phyloP scores from a whole-genome alignment of 2,113 vertebrate genomes.

The Budorcas taxicolor region DNA sequence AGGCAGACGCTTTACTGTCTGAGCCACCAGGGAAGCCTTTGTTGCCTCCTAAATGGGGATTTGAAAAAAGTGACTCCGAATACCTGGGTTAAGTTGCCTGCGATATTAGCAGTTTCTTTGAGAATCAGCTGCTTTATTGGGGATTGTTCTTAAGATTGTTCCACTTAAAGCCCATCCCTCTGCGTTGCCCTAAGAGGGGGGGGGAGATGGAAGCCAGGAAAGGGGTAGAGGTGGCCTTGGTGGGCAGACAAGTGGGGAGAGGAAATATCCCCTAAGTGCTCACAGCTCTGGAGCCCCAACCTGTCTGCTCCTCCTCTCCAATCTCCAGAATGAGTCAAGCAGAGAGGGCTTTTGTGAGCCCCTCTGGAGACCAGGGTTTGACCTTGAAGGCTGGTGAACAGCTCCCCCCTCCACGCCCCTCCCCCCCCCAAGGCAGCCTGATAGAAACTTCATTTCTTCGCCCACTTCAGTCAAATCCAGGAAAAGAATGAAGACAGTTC shows the following conservation, averaged over 20 bases:
- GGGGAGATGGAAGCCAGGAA: background rate
- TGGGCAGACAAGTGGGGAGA: fast-evolving
- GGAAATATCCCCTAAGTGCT: fast-evolving
- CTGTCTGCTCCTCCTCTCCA: background rate
- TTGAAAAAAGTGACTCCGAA: background rate
- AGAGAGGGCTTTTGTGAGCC: background rate
- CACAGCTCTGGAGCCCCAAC: fast-evolving
- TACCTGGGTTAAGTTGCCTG: background rate
- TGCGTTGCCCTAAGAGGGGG: background rate
- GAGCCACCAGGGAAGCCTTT: background rate
- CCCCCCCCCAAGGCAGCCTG: background rate
- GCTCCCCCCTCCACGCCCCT: fast-evolving
- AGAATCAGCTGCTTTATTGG: background rate
- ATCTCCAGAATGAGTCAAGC: too few species aligned
- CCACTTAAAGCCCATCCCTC: background rate
- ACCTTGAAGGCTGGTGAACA: background rate
- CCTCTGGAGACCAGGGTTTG: background rate
- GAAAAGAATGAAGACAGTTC: background rate
- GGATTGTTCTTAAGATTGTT: background rate
- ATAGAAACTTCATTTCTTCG: slow-evolving; percentile 3
- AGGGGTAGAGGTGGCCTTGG: background rate
- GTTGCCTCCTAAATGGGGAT: background rate
- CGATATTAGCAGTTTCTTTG: background rate
- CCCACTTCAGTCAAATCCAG: background rate
- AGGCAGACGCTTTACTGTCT: too few species aligned